Evolutionary conservation across 1,140 invertebrate species (phyloP).

Genomic region (Physella acuta): DNA sequence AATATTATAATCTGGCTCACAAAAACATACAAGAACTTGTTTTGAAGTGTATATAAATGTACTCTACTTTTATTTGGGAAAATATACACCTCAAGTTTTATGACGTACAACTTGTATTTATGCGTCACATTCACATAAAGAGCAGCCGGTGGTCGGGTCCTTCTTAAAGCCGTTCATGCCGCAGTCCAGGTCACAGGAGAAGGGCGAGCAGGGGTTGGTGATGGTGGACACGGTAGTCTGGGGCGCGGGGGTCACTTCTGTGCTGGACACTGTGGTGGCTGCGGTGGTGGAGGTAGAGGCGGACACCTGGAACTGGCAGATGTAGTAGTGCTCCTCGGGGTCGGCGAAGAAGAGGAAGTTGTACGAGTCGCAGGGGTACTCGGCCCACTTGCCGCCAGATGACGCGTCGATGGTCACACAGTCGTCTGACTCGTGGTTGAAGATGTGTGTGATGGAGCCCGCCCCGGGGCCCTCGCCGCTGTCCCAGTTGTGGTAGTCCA

Average conservation of each 20-base stretch:
- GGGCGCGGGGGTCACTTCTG: no score
- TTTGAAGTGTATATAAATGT: background rate
- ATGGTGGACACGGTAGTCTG: background rate
- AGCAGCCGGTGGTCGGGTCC: background rate
- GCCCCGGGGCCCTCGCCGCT: background rate
- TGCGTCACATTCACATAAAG: background rate
- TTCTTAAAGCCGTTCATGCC: background rate
- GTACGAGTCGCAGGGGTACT: constrained; percentile 5
- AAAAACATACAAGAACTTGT: background rate
- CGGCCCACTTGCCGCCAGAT: background rate
- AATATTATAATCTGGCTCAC: background rate
- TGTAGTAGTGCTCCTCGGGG: constrained; percentile 7
- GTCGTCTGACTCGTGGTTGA: background rate
- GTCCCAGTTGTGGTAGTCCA: background rate
- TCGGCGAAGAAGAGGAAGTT: background rate
- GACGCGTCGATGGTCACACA: background rate
- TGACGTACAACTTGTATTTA: background rate
- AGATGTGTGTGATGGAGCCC: background rate
- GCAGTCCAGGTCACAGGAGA: background rate
- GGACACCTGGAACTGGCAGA: constrained; percentile 1
- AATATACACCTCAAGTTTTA: background rate
- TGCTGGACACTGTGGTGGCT: background rate
- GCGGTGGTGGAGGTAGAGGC: background rate
- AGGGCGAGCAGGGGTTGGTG: background rate
- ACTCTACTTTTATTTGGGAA: background rate